Conservation (phyloP, 92 coral and sea anemone species). For the Umimayanthus chanpuru region DNA sequence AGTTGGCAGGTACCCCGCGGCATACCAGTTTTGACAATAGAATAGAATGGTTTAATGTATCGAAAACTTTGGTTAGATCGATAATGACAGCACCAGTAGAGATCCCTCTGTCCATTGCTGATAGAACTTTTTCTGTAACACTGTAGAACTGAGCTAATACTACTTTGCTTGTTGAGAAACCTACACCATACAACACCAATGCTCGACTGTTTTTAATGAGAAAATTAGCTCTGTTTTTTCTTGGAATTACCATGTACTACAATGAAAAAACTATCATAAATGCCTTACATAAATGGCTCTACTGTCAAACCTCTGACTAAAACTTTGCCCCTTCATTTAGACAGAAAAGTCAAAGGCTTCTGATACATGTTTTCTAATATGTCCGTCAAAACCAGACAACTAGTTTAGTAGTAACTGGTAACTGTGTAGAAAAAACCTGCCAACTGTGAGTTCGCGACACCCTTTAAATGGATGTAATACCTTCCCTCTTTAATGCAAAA, state of each 20-base stretch:
- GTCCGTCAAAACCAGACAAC: slow-evolving; percentile 12
- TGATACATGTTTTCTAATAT: slow-evolving; percentile 11
- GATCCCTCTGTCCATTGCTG: slow-evolving; percentile 24
- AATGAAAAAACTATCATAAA: slow-evolving; percentile 7
- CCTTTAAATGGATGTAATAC: neutral
- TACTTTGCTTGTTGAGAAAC: slow-evolving; percentile 13
- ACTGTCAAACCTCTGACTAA: slow-evolving; percentile 14
- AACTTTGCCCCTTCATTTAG: no score
- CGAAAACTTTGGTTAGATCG: neutral
- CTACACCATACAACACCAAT: slow-evolving; percentile 13
- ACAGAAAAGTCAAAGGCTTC: neutral
- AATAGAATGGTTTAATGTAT: no score
- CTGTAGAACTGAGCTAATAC: slow-evolving; percentile 14
- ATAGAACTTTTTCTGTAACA: slow-evolving; percentile 12
- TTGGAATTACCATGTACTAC: slow-evolving; percentile 10
- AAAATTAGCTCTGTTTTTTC: slow-evolving; percentile 11
- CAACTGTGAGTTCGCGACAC: slow-evolving; percentile 6
- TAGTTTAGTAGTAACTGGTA: slow-evolving; percentile 12
- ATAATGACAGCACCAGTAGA: slow-evolving; percentile 7
- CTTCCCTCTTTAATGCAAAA: slow-evolving; percentile 4
- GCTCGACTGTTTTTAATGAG: slow-evolving; percentile 8
- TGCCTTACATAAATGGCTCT: slow-evolving; percentile 11
- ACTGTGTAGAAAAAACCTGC: slow-evolving; percentile 6
- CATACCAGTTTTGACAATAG: slow-evolving; percentile 13
- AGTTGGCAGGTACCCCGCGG: slow-evolving; percentile 13